Conservation (phyloP, 2,888 invertebrate genomes). For the Eumerus sabulonum region DNA sequence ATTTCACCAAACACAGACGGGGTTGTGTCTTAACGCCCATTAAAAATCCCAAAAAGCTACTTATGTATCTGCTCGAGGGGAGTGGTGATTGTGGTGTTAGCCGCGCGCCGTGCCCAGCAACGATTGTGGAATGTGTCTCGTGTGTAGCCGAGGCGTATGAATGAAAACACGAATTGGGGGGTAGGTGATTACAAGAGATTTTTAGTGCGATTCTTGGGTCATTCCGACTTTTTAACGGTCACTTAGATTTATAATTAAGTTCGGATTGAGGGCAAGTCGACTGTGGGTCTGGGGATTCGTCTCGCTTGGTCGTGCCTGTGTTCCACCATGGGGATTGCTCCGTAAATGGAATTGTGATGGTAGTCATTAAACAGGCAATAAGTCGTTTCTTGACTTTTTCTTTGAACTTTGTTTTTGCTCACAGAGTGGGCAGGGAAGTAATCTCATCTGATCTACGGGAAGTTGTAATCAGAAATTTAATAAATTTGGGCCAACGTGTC, state of each 20-base stretch:
- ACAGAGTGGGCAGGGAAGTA: not conserved
- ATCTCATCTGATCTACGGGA: conserved; percentile 22
- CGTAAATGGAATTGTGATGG: conserved; percentile 38
- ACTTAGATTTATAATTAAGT: conserved; percentile 68
- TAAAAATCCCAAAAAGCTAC: conserved; percentile 40
- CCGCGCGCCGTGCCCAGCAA: not conserved
- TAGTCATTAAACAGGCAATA: conserved; percentile 38
- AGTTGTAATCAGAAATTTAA: conserved; percentile 56
- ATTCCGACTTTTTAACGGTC: conserved; percentile 64
- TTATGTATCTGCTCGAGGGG: not conserved
- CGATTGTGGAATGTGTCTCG: not conserved
- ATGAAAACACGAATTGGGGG: conserved; percentile 3
- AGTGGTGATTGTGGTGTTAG: conserved; percentile 5
- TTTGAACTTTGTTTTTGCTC: not conserved
- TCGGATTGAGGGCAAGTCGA: conserved; percentile 25
- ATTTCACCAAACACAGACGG: conserved; percentile 25
- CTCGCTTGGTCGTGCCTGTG: not conserved
- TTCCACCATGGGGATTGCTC: conserved; percentile 5
- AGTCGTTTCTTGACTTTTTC: not conserved
- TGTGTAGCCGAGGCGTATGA: not conserved
- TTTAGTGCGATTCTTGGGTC: conserved; percentile 47
- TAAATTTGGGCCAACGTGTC: conserved; percentile 34
- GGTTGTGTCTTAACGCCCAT: conserved; percentile 47
- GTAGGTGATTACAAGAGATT: conserved; percentile 32
- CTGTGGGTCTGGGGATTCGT: not conserved